Evolutionary conservation across 2,888 invertebrate species (phyloP).

Genomic region (Drosophila dives): DNA sequence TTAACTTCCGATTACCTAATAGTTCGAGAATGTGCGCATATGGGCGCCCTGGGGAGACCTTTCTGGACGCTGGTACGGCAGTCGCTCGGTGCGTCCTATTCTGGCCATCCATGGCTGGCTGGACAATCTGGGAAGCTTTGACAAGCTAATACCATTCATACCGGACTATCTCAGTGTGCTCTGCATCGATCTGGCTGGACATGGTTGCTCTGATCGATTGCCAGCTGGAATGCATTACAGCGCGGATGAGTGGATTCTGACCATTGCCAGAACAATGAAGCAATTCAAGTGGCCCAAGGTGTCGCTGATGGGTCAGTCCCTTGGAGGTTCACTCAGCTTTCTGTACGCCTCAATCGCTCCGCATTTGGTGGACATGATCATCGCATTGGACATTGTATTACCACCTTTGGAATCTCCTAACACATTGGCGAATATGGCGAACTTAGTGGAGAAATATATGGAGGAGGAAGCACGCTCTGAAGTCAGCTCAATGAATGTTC

Average conservation of each 20-base stretch:
- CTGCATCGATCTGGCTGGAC: conserved; percentile 89
- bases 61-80: conserved; percentile 89
- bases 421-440: not conserved
- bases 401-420: conserved; percentile 1
- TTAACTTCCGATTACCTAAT: not conserved
- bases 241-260: conserved; percentile 79
- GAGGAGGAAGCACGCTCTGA: conserved; percentile 81
- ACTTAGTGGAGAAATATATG: conserved; percentile 83
- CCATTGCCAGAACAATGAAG: conserved; percentile 86
- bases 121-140: conserved; percentile 91
- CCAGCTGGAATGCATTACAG: conserved; percentile 86
- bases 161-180: conserved; percentile 85
- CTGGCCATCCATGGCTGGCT: conserved; percentile 91
- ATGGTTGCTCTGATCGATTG: conserved; percentile 88
- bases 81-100: conserved; percentile 87
- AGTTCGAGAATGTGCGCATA: conserved; percentile 87
- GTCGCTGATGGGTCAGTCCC: conserved; percentile 88
- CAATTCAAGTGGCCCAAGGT: conserved; percentile 89
- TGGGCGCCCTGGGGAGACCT: conserved; percentile 89
- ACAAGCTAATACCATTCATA: conserved; percentile 88
- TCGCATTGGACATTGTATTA: conserved; percentile 65
- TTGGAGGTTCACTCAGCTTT: conserved; percentile 87
- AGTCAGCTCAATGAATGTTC: conserved; percentile 82
- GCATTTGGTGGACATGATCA: conserved; percentile 74
- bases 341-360: conserved; percentile 86